These are phyloP conservation scores for Crossocerus cetratus DNA, from an alignment of 2,888 invertebrate genomes.

Conservation along the genomic window DNA sequence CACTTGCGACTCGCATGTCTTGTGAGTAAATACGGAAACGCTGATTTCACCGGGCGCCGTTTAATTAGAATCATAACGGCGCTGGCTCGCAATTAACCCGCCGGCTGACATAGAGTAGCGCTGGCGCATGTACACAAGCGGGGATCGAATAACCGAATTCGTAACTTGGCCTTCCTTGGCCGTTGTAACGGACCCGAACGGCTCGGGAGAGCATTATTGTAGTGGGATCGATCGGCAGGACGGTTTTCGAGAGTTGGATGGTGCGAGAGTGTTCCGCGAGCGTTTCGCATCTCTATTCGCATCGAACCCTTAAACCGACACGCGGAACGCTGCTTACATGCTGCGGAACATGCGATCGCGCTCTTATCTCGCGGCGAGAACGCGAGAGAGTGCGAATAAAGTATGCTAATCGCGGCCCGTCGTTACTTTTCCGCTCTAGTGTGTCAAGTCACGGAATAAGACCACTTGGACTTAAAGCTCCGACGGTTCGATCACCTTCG, in stretches of 20 bases:
- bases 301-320: not conserved
- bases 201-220: not conserved
- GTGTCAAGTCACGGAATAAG: not conserved
- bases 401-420: not conserved
- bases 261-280: no score
- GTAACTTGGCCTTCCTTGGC: no score
- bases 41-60: constrained; percentile 12
- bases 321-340: not conserved
- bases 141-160: no score
- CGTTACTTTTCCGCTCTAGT: not conserved
- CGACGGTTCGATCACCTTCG: no score
- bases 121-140: constrained; percentile 27
- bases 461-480: no score
- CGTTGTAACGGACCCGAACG: not conserved
- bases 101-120: constrained; percentile 42
- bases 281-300: not conserved
- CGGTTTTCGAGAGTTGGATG: no score
- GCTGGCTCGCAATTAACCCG: constrained; percentile 34
- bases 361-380: not conserved
- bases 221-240: no score
- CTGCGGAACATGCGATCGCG: not conserved
- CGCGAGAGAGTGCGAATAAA: not conserved
- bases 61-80: constrained; percentile 32
- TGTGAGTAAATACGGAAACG: no score
- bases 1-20: no score